Conservation (phyloP, 2,888 invertebrate genomes). For the Chromoteleia sp. region DNA sequence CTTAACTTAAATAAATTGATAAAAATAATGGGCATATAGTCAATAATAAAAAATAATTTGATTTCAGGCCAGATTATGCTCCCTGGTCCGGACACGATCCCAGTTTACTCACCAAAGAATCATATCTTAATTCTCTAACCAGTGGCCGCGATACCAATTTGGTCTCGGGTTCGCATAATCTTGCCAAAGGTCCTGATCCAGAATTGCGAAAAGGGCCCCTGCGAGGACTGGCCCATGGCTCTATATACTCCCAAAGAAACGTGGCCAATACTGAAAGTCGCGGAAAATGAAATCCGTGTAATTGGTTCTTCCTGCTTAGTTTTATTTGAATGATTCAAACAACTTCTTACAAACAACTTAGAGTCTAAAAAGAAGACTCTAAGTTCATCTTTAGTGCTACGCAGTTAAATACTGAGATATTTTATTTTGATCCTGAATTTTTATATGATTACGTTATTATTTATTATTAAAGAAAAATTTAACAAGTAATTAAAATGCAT, state of each 20-base stretch:
- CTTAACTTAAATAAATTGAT: no score
- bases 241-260: slow-evolving; percentile 90
- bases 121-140: slow-evolving; percentile 75
- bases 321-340: slow-evolving; percentile 47
- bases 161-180: slow-evolving; percentile 77
- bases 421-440: not conserved
- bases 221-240: slow-evolving; percentile 90
- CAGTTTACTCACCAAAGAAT: slow-evolving; percentile 84
- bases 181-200: slow-evolving; percentile 89
- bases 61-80: slow-evolving; percentile 90
- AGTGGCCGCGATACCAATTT: slow-evolving; percentile 86
- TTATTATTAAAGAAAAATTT: not conserved
- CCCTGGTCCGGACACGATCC: slow-evolving; percentile 94
- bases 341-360: no score
- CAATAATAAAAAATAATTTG: not conserved
- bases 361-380: no score
- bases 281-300: slow-evolving; percentile 85
- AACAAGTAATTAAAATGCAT: not conserved
- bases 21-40: no score
- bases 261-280: slow-evolving; percentile 85
- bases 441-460: not conserved
- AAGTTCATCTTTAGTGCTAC: not conserved
- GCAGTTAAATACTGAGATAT: not conserved
- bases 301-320: slow-evolving; percentile 79
- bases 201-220: slow-evolving; percentile 90